Evolutionary conservation across 2,797 vertebrate species (phyloP).

Genomic region (Silurus aristotelis): DNA sequence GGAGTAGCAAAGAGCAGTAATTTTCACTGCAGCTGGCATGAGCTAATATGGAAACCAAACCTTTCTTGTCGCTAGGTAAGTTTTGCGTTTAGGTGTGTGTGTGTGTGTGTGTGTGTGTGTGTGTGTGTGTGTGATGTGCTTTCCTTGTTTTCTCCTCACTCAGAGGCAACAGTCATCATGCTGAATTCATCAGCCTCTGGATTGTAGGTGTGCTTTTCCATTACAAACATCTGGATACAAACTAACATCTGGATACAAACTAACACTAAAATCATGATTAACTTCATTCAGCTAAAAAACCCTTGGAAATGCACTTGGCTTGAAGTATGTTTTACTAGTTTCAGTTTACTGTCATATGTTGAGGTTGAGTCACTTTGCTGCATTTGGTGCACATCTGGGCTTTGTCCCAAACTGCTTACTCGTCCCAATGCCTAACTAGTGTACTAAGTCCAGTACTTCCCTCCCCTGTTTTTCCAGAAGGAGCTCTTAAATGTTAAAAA

Average conservation of each 20-base stretch:
- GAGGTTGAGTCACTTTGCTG: not conserved
- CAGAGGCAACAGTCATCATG: not conserved
- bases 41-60: conserved; percentile 84
- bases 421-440: not conserved
- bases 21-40: conserved; percentile 67
- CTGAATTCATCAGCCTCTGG: not conserved
- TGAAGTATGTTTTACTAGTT: not conserved
- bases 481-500: not conserved
- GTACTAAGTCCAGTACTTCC: not conserved
- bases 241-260: not conserved
- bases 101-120: no score
- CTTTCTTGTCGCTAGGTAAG: conserved; percentile 84
- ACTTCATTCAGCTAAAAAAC: not conserved
- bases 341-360: not conserved
- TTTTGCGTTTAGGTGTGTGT: conserved; percentile 45
- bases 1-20: conserved; percentile 37
- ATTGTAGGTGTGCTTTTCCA: not conserved
- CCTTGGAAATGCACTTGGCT: not conserved
- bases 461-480: not conserved
- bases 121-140: not conserved
- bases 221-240: not conserved
- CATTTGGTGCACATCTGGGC: not conserved
- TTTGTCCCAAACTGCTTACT: not conserved
- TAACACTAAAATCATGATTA: not conserved
- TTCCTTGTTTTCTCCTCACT: not conserved